Evolutionary conservation across 2,888 invertebrate species (phyloP).

Genomic region (Myopa tessellatipennis): DNA sequence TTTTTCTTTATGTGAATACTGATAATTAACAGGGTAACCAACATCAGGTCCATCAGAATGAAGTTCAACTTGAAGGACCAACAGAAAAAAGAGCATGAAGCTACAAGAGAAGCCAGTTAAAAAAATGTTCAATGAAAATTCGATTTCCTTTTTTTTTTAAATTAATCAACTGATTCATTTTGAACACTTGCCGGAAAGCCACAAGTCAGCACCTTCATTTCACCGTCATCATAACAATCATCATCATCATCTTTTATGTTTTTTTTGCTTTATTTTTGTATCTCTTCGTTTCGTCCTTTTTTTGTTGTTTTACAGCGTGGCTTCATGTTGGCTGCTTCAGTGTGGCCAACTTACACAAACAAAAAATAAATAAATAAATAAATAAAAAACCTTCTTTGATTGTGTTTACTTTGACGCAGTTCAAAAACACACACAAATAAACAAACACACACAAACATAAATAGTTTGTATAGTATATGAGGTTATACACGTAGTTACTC

Average conservation of each 20-base stretch:
- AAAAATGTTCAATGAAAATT: neutral
- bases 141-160: neutral
- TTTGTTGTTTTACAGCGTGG: neutral
- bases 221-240: neutral
- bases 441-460: conserved; percentile 3
- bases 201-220: too few species aligned
- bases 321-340: neutral
- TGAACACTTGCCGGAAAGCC: neutral
- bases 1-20: neutral
- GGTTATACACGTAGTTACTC: neutral
- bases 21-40: neutral
- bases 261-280: neutral
- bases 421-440: neutral
- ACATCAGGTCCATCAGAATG: neutral
- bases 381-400: neutral
- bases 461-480: neutral
- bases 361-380: neutral
- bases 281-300: too few species aligned
- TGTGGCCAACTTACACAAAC: too few species aligned
- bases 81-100: neutral
- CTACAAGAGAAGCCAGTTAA: neutral
- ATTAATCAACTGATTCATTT: neutral
- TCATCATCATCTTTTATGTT: neutral
- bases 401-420: conserved; percentile 1
- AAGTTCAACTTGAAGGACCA: neutral